phyloP scores from a whole-genome alignment of 2,888 invertebrate genomes.

The Drosophila macrospina region DNA sequence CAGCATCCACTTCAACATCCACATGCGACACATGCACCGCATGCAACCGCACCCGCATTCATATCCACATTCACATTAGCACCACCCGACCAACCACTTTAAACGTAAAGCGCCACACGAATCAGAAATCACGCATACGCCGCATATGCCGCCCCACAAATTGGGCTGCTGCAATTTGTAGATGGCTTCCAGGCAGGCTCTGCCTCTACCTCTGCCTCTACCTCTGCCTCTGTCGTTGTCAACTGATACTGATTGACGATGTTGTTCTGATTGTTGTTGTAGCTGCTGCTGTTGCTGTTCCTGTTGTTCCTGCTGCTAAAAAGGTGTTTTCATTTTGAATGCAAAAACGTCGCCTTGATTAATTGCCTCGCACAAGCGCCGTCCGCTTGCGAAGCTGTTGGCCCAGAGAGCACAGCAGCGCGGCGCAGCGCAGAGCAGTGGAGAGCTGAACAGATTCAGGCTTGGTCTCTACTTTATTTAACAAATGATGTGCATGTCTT shows the following conservation, averaged over 20 bases:
- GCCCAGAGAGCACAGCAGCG: neutral
- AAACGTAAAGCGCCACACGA: constrained; percentile 57
- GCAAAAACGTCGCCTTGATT: constrained; percentile 78
- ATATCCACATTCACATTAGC: neutral
- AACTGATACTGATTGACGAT: constrained; percentile 78
- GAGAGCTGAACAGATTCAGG: neutral
- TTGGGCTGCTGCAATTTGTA: constrained; percentile 46
- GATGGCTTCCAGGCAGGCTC: constrained; percentile 44
- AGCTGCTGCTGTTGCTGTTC: constrained; percentile 23
- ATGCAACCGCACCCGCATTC: neutral
- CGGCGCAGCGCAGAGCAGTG: too few relatives aligned
- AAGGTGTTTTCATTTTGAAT: constrained; percentile 80
- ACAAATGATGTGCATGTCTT: constrained; percentile 79
- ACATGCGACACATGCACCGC: neutral
- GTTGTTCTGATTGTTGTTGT: constrained; percentile 47
- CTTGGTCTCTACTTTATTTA: constrained; percentile 64
- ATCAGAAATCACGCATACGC: constrained; percentile 44
- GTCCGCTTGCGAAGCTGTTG: constrained; percentile 4
- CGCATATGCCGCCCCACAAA: constrained; percentile 44
- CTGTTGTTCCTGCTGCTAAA: constrained; percentile 59
- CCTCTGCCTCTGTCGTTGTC: constrained; percentile 43
- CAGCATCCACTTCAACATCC: constrained; percentile 37
- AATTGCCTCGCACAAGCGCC: constrained; percentile 81
- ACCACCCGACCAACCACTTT: constrained; percentile 38
- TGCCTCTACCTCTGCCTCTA: constrained; percentile 15